phyloP scores from a whole-genome alignment of 2,797 vertebrate species.

The Podargus strigoides region DNA sequence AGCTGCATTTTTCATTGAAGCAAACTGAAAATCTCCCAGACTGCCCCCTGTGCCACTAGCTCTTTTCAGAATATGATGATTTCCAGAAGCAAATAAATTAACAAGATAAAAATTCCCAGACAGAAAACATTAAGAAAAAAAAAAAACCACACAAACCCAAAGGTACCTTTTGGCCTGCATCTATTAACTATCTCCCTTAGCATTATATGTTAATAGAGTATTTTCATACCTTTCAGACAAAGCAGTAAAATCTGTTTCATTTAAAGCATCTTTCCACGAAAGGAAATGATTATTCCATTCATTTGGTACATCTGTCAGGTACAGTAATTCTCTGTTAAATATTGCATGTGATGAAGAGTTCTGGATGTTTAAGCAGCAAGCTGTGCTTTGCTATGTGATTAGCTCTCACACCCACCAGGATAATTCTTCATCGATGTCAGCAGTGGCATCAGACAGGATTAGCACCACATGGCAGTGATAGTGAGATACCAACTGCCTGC shows the following conservation, averaged over 20 bases:
- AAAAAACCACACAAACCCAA: background rate
- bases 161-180: background rate
- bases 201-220: background rate
- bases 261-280: background rate
- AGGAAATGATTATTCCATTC: background rate
- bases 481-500: rapidly evolving
- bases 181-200: background rate
- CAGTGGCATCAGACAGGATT: background rate
- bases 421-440: background rate
- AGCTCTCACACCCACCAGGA: background rate
- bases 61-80: background rate
- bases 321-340: background rate
- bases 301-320: background rate
- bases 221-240: background rate
- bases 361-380: background rate
- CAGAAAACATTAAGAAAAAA: background rate
- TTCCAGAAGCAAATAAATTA: background rate
- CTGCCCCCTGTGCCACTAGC: background rate
- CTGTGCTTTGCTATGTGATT: background rate
- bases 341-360: background rate
- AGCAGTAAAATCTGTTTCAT: background rate
- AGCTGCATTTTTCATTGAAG: background rate
- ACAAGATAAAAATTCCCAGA: background rate
- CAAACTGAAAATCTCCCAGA: background rate
- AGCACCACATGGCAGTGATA: rapidly evolving